phyloP scores from a whole-genome alignment of 2,797 vertebrate genomes.

The Galaxias olidus region DNA sequence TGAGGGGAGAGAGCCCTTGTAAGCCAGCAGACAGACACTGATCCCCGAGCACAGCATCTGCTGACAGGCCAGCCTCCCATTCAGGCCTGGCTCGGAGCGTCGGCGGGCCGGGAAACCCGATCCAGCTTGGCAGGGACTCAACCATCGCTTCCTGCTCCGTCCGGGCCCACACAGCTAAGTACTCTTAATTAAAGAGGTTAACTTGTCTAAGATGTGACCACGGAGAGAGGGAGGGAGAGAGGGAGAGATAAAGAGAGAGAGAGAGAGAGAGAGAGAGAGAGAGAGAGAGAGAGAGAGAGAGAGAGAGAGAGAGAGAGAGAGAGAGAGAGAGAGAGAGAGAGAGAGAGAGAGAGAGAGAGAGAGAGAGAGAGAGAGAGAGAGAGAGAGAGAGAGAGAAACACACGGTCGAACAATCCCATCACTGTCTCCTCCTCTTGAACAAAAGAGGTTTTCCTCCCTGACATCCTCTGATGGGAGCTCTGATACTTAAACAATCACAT shows the following conservation, averaged over 20 bases:
- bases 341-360: too few relatives aligned
- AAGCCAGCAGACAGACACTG: constrained; percentile 71
- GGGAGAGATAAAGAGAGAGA: too few relatives aligned
- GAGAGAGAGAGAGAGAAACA: too few relatives aligned
- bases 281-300: too few relatives aligned
- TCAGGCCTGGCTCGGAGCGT: constrained; percentile 74
- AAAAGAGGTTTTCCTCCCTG: constrained; percentile 65
- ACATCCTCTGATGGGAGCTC: constrained; percentile 63
- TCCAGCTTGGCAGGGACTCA: constrained; percentile 77
- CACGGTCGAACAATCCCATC: constrained; percentile 73
- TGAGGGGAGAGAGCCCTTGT: constrained; percentile 70
- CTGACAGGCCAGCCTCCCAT: constrained; percentile 82
- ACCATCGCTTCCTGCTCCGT: constrained; percentile 79
- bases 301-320: too few relatives aligned
- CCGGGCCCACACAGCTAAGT: constrained; percentile 72
- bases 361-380: too few relatives aligned
- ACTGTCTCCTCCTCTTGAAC: constrained; percentile 66
- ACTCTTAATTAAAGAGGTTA: constrained; percentile 79
- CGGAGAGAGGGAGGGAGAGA: constrained; percentile 45
- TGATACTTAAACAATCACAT: constrained; percentile 72
- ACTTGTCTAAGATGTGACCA: constrained; percentile 78
- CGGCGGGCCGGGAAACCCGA: constrained; percentile 75
- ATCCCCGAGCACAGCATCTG: constrained; percentile 82
- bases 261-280: too few relatives aligned
- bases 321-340: too few relatives aligned